Evolutionary conservation across 2,797 vertebrate species (phyloP).

Genomic region (Hirundo rustica): DNA sequence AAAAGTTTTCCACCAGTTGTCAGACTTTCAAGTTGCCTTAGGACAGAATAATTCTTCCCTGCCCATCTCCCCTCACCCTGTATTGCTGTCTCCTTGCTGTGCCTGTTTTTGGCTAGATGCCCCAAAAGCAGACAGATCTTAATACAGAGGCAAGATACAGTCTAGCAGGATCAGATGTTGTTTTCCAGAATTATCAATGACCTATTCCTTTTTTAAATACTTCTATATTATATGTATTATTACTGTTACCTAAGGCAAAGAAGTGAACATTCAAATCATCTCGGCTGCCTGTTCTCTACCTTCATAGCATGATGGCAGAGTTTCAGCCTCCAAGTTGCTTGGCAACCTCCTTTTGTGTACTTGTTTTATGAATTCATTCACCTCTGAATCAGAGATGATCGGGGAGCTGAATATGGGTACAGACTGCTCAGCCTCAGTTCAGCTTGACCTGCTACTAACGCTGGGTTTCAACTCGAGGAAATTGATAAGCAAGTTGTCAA

Average conservation of each 20-base stretch:
- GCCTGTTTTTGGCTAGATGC: neutral
- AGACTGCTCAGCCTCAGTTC: neutral
- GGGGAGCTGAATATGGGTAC: neutral
- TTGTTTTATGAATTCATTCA: constrained; percentile 67
- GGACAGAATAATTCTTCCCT: neutral
- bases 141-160: neutral
- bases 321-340: constrained; percentile 71
- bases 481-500: neutral
- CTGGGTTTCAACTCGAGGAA: neutral
- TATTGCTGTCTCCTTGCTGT: neutral
- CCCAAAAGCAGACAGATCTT: neutral
- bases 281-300: neutral
- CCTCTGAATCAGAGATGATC: constrained; percentile 66
- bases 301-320: constrained; percentile 15
- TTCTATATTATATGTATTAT: neutral
- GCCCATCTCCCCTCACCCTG: neutral
- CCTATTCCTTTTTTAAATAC: neutral
- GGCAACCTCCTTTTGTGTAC: constrained; percentile 73
- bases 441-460: neutral
- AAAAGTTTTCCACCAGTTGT: neutral
- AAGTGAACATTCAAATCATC: neutral
- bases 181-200: neutral
- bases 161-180: neutral
- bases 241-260: neutral
- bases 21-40: neutral